Base-by-base conservation (phyloP, 2,888 invertebrate species). In the Acanthosepion lycidas region DNA sequence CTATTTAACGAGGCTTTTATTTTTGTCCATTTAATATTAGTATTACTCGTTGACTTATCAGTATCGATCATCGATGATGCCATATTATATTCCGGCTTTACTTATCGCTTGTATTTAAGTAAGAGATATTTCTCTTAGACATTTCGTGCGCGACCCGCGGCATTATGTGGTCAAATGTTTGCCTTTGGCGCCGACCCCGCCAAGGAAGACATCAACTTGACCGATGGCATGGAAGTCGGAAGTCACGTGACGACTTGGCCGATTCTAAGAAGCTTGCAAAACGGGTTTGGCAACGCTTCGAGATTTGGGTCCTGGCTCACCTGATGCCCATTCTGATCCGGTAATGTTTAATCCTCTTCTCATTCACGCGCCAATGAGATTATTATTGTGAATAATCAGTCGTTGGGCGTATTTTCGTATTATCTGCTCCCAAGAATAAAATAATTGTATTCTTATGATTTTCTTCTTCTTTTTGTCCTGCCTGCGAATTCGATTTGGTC, bases 271-370 rank as follows among this genome's bases (percentile, higher is more conserved):
- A 33, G 78, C 78, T 78, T 78, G 78, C 78, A 33, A 78, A 78
- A 78, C 78, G n/a, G 78, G 78, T 23, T 78, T 78, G 78, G 78
- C 78, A 78, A 78, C 78, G 20, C 78, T 78, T 78, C 12, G n/a
- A 78, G 78, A 78, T 78, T 78, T n/a, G 15, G n/a, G 78, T 15
- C 78, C 78, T n/a, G 78, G n/a, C 18, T 78, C 78, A 78, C 78
- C 78, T 78, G 78, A n/a, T 78, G 78, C 78, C 78, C 78, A 15
- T 78, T 33, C 78, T 78, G 78, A 78, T 78, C 78, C 78, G 78
- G 78, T 78, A 78, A 78, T n/a, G 78, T 78, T 78, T 78, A 78
- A 78, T 78, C 78, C 78, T 78, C n/a, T 78, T 78, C 78, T 78
- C 78, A 33, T 78, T 78, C n/a, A 78, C 78, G 78, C 78, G 78